Evolutionary conservation across 2,797 vertebrate species (phyloP), one percentile per base, ranked within the genome.

Genomic region (Molothrus aeneus): DNA sequence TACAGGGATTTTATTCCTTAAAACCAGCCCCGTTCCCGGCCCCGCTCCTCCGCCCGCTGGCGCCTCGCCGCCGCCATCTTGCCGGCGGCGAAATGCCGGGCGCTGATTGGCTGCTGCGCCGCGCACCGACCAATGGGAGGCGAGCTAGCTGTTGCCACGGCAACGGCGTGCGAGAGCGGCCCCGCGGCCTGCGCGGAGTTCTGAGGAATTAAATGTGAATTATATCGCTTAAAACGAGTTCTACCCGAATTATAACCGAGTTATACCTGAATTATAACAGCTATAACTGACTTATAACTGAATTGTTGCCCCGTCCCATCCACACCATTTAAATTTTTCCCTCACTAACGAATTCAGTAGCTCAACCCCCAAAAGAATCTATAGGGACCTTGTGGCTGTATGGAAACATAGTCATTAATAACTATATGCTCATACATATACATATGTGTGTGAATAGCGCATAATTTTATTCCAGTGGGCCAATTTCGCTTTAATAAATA

Each of bases 401-500:
- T 50, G 32, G 86, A 73, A 87, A 42, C n/a, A 3, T n/a, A 12
- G 86, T 1, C 65, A 42, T 56, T 34, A 85, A 90, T 59, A 70
- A 48, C 24, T 5, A 3, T 22, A 3, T 11, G 3, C 26, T 7
- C 40, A 8, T 14, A 18, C 3, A 32, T 28, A 48, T 25, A 10
- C 45, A 5, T 42, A 21, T 48, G 34, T 6, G 45, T 51, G 40
- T 60, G 70, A 26, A 6, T 51, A 34, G 29, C n/a, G 13, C 45
- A 31, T 51, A 31, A 68, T 93, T 94, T 96, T 86, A 66, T 91
- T 86, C 92, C 85, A 42, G 38, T 20, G 88, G 92, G 92, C 89
- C 93, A 94, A 74, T 53, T 92, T 57, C 6, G 32, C 93, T 92
- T 97, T 95, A 86, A 92, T 96, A 97, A 97, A 93, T 95, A 96